Conservation (phyloP, 2,113 vertebrate genomes). For the Acanthisitta chloris region DNA sequence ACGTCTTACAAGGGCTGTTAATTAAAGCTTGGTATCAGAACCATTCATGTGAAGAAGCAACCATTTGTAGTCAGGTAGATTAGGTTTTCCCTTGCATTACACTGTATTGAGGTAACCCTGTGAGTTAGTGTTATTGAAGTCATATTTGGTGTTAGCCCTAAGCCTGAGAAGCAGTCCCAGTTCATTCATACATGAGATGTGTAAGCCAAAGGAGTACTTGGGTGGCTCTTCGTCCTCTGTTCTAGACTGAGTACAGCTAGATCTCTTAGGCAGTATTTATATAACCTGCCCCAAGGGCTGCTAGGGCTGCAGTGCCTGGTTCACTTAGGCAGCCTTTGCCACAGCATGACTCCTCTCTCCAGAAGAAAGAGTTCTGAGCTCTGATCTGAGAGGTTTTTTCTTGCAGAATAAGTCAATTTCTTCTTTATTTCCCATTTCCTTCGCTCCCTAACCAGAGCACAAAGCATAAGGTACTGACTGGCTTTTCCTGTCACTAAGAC, state of each 20-base stretch:
- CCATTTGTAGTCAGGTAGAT: too few relatives aligned
- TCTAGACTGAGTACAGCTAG: not conserved
- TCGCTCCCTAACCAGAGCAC: not conserved
- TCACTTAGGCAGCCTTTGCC: fast-evolving
- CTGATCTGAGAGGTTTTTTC: not conserved
- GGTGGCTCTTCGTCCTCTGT: not conserved
- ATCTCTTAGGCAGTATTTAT: not conserved
- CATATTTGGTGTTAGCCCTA: not conserved
- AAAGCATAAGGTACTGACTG: not conserved
- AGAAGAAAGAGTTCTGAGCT: not conserved
- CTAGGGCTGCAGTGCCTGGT: not conserved
- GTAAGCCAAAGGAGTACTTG: not conserved
- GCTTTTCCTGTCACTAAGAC: not conserved
- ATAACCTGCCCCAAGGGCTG: not conserved
- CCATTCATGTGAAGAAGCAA: not conserved
- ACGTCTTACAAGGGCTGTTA: not conserved
- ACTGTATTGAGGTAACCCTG: not conserved
- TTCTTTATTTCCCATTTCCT: not conserved
- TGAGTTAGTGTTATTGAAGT: not conserved
- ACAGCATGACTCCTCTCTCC: not conserved
- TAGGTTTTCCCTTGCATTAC: not conserved
- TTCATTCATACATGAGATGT: fast-evolving
- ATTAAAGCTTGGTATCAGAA: not conserved
- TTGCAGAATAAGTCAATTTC: not conserved
- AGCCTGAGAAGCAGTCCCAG: not conserved